Base-by-base conservation (phyloP, 2,797 vertebrate genomes). In the Enteromius unitaeniatus region DNA sequence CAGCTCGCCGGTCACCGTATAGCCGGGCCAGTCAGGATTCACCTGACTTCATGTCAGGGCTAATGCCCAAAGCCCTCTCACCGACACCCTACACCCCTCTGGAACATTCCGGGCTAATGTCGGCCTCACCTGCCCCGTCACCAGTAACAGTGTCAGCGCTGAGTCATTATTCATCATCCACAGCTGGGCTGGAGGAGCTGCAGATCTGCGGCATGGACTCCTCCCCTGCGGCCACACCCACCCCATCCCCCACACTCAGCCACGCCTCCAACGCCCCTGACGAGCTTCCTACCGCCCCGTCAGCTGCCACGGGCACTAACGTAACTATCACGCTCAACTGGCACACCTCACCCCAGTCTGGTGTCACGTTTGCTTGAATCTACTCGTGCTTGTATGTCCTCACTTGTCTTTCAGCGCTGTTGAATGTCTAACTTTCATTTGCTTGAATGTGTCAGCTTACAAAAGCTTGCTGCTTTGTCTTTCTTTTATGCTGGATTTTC, bases 231-330 rank as follows among this genome's bases (percentile, higher is more conserved):
- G 82, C 88, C 91, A 96, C 96, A 82, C 95, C 95, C 91, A 97
- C 96, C 68, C 97, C 96, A 62, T 96, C 96, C 92, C 96, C 97
- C 89, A 95, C 96, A 86, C 91, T 95, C 95, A 97, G 95, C 95
- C 95, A 95, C 89, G 93, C 93, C 92, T 97, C 96, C 86, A 78
- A 86, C 72, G 88, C 91, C 90, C 92, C 91, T 88, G 94, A 93
- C 75, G 93, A 93, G 88, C 90, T 89, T 92, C 87, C 91, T 89
- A 90, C 88, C 88, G 87, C 89, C 90, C 91, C 93, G 89, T 91
- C 94, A 94, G 93, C 93, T 88, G 93, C 93, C 90, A 91, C 93
- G 93, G 91, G 93, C 89, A 95, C 96, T 95, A 96, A 95, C 91
- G 95, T 96, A 96, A 97, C 96, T 96, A 96, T 95, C 92, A 87